Evolutionary conservation across 1,140 invertebrate species (phyloP).

Genomic region (Rhopalosiphum maidis): DNA sequence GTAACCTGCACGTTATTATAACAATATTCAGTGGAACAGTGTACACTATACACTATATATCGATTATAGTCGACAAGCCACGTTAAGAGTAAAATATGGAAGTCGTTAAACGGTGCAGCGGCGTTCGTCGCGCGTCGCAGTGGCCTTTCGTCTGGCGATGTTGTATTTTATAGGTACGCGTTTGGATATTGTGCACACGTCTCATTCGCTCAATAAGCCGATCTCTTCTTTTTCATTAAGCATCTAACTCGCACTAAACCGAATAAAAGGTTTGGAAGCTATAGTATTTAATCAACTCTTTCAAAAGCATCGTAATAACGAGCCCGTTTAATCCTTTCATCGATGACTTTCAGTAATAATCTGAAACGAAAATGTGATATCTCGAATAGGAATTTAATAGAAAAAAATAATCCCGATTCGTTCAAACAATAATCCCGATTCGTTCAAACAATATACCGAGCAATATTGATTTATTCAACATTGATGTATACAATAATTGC

Average conservation of each 20-base stretch:
- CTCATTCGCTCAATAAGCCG: neutral
- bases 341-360: constrained; percentile 22
- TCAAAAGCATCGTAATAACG: neutral
- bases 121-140: neutral
- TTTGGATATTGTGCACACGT: constrained; percentile 13
- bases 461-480: neutral
- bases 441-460: neutral
- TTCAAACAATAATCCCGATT: neutral
- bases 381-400: constrained; percentile 19
- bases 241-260: neutral
- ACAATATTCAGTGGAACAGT: neutral
- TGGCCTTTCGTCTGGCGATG: neutral
- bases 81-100: neutral
- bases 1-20: neutral
- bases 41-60: neutral
- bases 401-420: neutral
- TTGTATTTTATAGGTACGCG: neutral
- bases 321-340: constrained; percentile 3
- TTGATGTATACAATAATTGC: neutral
- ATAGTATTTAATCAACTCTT: constrained; percentile 36
- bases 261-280: neutral
- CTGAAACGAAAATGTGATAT: constrained; percentile 11
- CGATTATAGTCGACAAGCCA: neutral
- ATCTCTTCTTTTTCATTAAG: constrained; percentile 24
- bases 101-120: neutral